Conservation (phyloP, 2,888 invertebrate genomes). For the Plebejus argus region DNA sequence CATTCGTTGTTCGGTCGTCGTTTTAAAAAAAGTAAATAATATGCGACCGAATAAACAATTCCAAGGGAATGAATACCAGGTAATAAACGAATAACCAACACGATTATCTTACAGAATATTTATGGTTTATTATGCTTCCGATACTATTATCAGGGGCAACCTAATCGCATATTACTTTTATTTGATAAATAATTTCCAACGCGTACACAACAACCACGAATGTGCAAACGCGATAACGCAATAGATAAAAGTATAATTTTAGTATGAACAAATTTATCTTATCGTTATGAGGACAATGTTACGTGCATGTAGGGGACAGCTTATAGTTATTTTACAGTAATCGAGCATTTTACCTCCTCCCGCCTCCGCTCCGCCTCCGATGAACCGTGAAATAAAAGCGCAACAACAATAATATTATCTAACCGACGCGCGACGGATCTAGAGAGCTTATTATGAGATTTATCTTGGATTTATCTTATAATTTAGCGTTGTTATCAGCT, state of each 20-base stretch:
- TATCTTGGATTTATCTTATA: slow-evolving; percentile 6
- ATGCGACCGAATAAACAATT: not conserved
- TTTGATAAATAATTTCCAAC: not conserved
- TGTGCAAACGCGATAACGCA: slow-evolving; percentile 3
- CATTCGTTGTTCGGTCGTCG: not conserved
- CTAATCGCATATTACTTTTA: not conserved
- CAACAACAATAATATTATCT: slow-evolving; percentile 31
- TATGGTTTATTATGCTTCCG: not conserved
- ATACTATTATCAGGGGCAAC: not conserved
- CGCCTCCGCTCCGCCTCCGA: slow-evolving; percentile 1
- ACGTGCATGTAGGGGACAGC: slow-evolving; percentile 9
- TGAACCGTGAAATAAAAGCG: slow-evolving; percentile 26
- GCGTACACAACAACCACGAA: slow-evolving; percentile 1
- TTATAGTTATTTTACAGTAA: slow-evolving; percentile 12
- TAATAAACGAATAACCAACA: not conserved
- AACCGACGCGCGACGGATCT: slow-evolving; percentile 22
- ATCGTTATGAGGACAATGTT: not conserved
- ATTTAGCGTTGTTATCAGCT: slow-evolving; percentile 3
- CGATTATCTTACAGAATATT: no score
- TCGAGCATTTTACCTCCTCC: slow-evolving; percentile 18
- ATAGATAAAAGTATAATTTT: slow-evolving; percentile 21
- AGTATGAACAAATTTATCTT: slow-evolving; percentile 8
- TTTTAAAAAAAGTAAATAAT: not conserved
- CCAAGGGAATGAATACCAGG: no score
- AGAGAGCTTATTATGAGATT: slow-evolving; percentile 14